These are phyloP conservation scores for Mus pahari DNA, from an alignment of 2,113 vertebrate species.

Conservation along the genomic window DNA sequence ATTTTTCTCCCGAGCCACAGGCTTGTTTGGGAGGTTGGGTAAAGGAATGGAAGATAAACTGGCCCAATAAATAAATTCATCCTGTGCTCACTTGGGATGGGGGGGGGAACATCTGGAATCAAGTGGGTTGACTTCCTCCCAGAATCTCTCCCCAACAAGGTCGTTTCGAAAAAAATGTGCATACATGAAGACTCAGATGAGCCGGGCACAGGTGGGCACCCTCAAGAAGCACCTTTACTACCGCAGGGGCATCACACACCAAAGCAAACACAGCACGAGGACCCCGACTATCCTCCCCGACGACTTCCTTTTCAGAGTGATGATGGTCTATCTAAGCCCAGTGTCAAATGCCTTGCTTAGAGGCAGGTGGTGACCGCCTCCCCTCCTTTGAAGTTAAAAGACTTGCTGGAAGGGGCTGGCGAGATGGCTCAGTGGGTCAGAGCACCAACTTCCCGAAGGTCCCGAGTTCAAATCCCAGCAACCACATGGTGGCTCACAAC, in stretches of 20 bases:
- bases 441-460: too few relatives aligned
- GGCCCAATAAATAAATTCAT: conserved; percentile 60
- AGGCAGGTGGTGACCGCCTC: not conserved
- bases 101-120: conserved; percentile 56
- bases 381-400: conserved; percentile 38
- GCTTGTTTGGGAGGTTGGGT: not conserved
- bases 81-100: not conserved
- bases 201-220: not conserved
- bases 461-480: too few relatives aligned
- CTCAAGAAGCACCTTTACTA: not conserved
- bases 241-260: fast-evolving
- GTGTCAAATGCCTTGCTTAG: not conserved
- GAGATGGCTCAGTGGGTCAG: too few relatives aligned
- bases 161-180: not conserved
- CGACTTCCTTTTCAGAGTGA: not conserved
- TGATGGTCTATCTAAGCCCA: not conserved
- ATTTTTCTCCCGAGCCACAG: conserved; percentile 15
- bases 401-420: too few relatives aligned
- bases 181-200: not conserved
- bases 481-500: too few relatives aligned
- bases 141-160: conserved; percentile 33
- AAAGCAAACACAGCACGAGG: not conserved
- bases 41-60: conserved; percentile 49
- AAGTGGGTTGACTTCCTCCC: conserved; percentile 41
- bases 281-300: fast-evolving